A percentile compares a stretch with the other conserved stretches of the same genome.
Conservation (phyloP, 2,113 vertebrate genomes). For the Catagonus wagneri region DNA sequence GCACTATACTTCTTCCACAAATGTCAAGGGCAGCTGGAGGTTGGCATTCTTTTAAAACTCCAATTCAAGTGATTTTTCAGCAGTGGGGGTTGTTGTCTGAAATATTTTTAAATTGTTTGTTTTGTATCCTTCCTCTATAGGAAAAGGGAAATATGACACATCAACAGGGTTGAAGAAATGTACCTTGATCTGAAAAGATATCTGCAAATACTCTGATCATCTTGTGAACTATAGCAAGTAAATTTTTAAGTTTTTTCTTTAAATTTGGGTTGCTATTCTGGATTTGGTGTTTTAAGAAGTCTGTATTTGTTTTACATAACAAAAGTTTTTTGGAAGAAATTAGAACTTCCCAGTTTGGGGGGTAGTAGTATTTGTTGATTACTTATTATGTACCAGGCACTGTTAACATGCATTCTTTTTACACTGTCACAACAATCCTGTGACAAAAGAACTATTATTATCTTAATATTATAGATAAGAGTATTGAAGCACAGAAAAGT, state of each 20-base stretch:
- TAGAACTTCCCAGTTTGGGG: not conserved
- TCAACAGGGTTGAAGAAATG: not conserved
- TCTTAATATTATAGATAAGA: constrained; percentile 19
- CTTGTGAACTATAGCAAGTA: not conserved
- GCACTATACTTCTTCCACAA: not conserved
- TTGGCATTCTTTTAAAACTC: constrained; percentile 32
- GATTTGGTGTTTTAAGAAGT: not conserved
- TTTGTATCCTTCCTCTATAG: constrained; percentile 38
- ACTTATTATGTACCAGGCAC: not conserved
- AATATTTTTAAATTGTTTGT: constrained; percentile 48
- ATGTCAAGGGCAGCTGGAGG: not conserved
- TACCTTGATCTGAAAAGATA: constrained; percentile 45
- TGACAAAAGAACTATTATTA: constrained; percentile 29
- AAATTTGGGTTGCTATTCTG: not conserved
- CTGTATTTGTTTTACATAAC: constrained; percentile 36
- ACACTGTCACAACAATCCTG: not conserved
- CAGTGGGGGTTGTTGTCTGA: not conserved
- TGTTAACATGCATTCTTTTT: not conserved
- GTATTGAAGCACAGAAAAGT: not conserved
- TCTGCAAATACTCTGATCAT: constrained; percentile 22
- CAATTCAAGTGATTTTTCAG: not conserved
- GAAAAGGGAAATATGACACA: constrained; percentile 10
- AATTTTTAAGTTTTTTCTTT: constrained; percentile 25
- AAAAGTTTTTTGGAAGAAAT: constrained; percentile 21
- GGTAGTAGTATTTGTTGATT: not conserved